Percentiles rank a stretch among this genome's conserved stretches.
These are phyloP conservation scores for Diphyllodes magnificus DNA, from an alignment of 2,113 vertebrate species.

Conservation along the genomic window DNA sequence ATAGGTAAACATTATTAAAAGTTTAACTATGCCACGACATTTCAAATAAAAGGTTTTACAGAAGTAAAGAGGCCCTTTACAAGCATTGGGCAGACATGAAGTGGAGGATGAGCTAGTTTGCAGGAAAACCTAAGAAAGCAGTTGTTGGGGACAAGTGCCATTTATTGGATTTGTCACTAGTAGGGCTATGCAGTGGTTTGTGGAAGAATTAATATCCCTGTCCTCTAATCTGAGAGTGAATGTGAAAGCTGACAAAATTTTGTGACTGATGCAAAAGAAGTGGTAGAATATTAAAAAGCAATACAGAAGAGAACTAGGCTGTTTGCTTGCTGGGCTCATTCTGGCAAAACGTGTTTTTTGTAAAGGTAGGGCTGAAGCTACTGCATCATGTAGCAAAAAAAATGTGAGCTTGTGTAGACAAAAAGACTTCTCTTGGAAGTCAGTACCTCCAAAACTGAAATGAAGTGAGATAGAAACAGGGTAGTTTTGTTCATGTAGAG, in stretches of 20 bases:
- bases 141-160: background rate
- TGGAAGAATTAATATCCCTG: background rate
- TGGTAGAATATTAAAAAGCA: background rate
- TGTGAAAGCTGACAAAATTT: background rate
- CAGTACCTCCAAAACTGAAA: background rate
- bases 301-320: background rate
- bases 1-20: background rate
- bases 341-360: background rate
- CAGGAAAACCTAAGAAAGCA: background rate
- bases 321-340: background rate
- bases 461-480: background rate
- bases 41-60: background rate
- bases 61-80: background rate
- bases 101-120: background rate
- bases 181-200: background rate
- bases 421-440: background rate
- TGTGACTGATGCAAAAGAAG: background rate
- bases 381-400: background rate
- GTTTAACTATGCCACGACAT: background rate
- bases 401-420: background rate
- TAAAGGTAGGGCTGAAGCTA: background rate
- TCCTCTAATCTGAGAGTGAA: background rate
- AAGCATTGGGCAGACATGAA: background rate
- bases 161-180: background rate
- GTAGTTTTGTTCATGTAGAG: background rate